phyloP scores from a whole-genome alignment of 2,888 invertebrate species.

The Melinaea menophilus region DNA sequence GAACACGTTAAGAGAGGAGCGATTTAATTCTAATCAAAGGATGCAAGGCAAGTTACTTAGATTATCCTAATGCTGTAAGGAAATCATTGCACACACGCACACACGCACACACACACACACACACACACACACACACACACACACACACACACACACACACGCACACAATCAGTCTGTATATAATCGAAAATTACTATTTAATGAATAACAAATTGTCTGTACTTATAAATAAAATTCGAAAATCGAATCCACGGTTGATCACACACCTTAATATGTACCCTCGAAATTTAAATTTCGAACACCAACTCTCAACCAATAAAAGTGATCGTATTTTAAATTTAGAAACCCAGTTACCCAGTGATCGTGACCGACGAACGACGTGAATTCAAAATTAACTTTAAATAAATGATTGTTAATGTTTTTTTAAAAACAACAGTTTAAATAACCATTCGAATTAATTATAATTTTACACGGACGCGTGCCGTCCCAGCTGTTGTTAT shows the following conservation, averaged over 20 bases:
- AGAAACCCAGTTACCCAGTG: conserved; percentile 36
- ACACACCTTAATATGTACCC: neutral
- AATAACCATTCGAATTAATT: conserved; percentile 56
- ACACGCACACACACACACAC: no score
- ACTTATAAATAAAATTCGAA: no score
- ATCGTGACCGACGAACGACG: conserved; percentile 45
- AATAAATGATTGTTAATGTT: conserved; percentile 54
- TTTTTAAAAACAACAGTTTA: conserved; percentile 48
- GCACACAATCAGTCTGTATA: no score
- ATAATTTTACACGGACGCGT: conserved; percentile 27
- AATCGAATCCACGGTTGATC: neutral
- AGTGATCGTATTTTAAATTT: conserved; percentile 35
- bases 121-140: no score
- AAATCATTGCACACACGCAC: no score
- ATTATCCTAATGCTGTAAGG: neutral
- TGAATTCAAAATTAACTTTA: conserved; percentile 42
- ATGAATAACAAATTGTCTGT: no score
- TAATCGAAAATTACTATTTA: no score
- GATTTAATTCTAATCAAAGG: conserved; percentile 41
- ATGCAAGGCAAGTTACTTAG: conserved; percentile 20
- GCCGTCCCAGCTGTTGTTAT: conserved; percentile 53
- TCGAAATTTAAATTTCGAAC: neutral
- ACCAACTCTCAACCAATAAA: neutral
- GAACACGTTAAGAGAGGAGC: conserved; percentile 47
- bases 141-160: no score